Base-by-base conservation (phyloP, 2,797 vertebrate species). In the Octomys mimax region DNA sequence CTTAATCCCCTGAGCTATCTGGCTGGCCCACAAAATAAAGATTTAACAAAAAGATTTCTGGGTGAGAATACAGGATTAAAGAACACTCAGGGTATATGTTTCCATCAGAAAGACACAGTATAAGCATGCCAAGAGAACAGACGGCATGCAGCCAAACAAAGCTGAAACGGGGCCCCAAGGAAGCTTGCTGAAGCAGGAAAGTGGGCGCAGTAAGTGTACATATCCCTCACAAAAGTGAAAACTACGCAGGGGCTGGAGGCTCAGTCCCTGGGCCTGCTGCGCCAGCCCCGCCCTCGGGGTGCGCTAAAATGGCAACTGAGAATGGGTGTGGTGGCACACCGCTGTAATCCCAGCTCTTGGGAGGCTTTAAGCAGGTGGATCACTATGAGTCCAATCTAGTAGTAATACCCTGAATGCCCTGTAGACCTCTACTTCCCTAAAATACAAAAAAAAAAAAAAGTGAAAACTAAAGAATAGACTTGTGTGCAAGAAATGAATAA, bases 391-490 rank as follows among this genome's bases (percentile, higher is more conserved):
- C 49, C 49, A 49, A 9, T 49, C 49, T 49, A 49, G 49, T 49
- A 49, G 49, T 49, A 9, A 49, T 0, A 49, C 49, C 49, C 49
- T 49, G 49, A 49, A 49, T 9, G 2, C 11, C 11, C 49, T 49
- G 49, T 49, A 49, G 49, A 49, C 49, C 49, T 42, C 42, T 42
- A 42, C 49, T 49, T 49, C 49, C 49, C 49, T 49, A 49, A 49
- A 49, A 49, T 49, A 49, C 49, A 8, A 49, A 49, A 49, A 49
- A 49, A 8, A 49, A 49, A 49, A 49, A 49, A 49, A 80, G 81
- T 82, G n/a, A 89, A 93, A 95, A 89, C 42, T 87, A 8, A 95
- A 66, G 87, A 80, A 39, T n/a, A 22, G 61, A 70, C 52, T 88
- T 59, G 22, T 16, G 2, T 78, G 9, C 33, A 85, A 75, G 70